Percentiles rank a stretch among this genome's conserved stretches.
Evolutionary conservation across 2,888 invertebrate genomes (phyloP).

Genomic region (Epinotia demarniana): DNA sequence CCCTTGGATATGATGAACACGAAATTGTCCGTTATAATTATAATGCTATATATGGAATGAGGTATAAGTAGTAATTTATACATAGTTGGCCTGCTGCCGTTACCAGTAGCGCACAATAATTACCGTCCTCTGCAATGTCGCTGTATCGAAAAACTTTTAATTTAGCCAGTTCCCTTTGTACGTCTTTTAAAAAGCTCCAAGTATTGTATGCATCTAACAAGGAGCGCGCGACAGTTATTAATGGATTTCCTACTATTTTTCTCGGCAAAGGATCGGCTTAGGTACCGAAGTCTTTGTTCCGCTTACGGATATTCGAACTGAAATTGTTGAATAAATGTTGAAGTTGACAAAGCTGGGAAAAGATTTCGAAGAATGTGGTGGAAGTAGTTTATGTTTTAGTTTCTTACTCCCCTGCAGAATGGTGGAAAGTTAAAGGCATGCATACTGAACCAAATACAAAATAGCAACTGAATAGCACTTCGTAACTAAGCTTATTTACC

Average conservation of each 20-base stretch:
- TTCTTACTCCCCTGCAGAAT: not conserved
- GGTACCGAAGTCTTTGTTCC: constrained; percentile 75
- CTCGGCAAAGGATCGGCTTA: constrained; percentile 80
- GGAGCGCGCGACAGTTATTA: constrained; percentile 82
- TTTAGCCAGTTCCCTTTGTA: constrained; percentile 83
- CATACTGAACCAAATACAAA: not conserved
- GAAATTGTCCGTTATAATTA: no score
- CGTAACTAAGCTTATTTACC: not conserved
- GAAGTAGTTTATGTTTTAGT: constrained; percentile 14
- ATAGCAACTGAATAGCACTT: not conserved
- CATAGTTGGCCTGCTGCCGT: constrained; percentile 44
- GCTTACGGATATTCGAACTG: constrained; percentile 53
- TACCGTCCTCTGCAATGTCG: constrained; percentile 79
- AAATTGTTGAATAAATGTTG: constrained; percentile 46
- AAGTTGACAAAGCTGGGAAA: constrained; percentile 44
- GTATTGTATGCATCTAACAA: constrained; percentile 85
- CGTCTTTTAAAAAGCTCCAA: constrained; percentile 83
- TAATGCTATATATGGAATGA: no score
- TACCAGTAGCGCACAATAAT: constrained; percentile 74
- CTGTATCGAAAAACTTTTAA: constrained; percentile 84
- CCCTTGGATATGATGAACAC: no score
- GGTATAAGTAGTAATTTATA: not conserved
- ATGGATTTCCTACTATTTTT: constrained; percentile 83
- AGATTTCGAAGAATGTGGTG: constrained; percentile 34
- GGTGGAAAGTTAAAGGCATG: not conserved